phyloP scores from a whole-genome alignment of 2,113 vertebrate species.

The Nibea coibor region DNA sequence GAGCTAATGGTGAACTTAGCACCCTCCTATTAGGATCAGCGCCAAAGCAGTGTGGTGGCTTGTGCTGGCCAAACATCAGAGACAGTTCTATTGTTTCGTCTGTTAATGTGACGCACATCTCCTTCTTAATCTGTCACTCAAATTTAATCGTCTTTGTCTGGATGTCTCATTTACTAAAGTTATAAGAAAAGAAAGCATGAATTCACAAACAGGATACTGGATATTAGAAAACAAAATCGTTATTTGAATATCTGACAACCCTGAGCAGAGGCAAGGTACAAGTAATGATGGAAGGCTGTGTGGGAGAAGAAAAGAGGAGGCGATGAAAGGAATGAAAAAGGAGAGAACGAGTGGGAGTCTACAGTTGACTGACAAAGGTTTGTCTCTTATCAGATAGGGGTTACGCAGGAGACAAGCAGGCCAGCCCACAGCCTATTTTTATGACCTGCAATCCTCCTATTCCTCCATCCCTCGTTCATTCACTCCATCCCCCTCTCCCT shows the following conservation, averaged over 20 bases:
- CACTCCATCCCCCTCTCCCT: conserved; percentile 53
- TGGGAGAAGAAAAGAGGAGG: conserved; percentile 65
- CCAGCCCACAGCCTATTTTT: conserved; percentile 69
- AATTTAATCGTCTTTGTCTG: neutral
- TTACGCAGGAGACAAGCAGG: conserved; percentile 67
- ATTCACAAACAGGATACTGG: conserved; percentile 19
- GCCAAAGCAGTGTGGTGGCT: neutral
- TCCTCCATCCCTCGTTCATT: conserved; percentile 54
- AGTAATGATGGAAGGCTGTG: conserved; percentile 59
- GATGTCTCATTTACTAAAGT: neutral
- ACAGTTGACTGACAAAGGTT: conserved; percentile 63
- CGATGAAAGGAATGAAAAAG: conserved; percentile 55
- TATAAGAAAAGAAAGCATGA: neutral
- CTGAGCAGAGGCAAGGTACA: conserved; percentile 47
- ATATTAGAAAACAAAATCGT: conserved; percentile 31
- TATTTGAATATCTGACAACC: conserved; percentile 50
- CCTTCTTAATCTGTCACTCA: neutral
- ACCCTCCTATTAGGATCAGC: neutral
- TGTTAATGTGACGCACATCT: neutral
- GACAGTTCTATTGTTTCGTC: neutral
- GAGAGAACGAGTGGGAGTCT: conserved; percentile 59
- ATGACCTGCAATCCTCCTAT: conserved; percentile 63
- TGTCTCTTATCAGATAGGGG: conserved; percentile 71
- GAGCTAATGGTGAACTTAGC: neutral
- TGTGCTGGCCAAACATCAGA: neutral